Evolutionary conservation across 2,888 invertebrate species (phyloP).

Genomic region (Pyrochroa serraticornis): DNA sequence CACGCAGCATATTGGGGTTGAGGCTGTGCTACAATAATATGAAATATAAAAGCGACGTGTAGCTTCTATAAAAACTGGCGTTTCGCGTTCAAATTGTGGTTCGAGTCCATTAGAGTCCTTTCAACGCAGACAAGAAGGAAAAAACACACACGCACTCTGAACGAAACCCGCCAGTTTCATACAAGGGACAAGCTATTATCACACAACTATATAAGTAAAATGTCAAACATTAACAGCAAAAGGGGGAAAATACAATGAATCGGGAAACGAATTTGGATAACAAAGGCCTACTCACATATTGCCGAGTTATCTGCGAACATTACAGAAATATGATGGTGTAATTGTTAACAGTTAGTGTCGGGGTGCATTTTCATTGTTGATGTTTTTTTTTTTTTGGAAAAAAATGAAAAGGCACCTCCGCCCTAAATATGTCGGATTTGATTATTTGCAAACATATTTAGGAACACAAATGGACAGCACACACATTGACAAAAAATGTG

Average conservation of each 20-base stretch:
- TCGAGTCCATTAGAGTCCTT: slow-evolving; percentile 13
- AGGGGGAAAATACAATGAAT: slow-evolving; percentile 38
- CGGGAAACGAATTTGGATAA: slow-evolving; percentile 49
- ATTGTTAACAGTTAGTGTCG: slow-evolving; percentile 26
- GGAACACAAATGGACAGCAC: slow-evolving; percentile 13
- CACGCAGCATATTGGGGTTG: slow-evolving; percentile 16
- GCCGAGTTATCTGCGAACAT: slow-evolving; percentile 58
- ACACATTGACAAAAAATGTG: slow-evolving; percentile 38
- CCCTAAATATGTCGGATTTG: neutral
- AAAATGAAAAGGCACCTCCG: slow-evolving; percentile 25
- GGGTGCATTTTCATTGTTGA: slow-evolving; percentile 26
- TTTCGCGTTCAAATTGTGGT: slow-evolving; percentile 18
- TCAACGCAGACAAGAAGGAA: slow-evolving; percentile 2
- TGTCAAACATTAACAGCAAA: slow-evolving; percentile 28
- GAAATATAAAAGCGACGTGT: slow-evolving; percentile 27
- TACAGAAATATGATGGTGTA: slow-evolving; percentile 49
- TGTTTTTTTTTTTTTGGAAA: neutral
- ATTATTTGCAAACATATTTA: slow-evolving; percentile 27
- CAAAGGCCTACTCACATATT: slow-evolving; percentile 57
- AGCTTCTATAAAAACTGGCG: slow-evolving; percentile 20
- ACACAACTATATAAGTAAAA: slow-evolving; percentile 20
- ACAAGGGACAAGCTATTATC: slow-evolving; percentile 20
- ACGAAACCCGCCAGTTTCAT: slow-evolving; percentile 13
- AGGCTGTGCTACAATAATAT: slow-evolving; percentile 24
- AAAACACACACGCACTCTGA: slow-evolving; percentile 9